phyloP scores from a whole-genome alignment of 2,113 vertebrate genomes.

The Labeo rohita region DNA sequence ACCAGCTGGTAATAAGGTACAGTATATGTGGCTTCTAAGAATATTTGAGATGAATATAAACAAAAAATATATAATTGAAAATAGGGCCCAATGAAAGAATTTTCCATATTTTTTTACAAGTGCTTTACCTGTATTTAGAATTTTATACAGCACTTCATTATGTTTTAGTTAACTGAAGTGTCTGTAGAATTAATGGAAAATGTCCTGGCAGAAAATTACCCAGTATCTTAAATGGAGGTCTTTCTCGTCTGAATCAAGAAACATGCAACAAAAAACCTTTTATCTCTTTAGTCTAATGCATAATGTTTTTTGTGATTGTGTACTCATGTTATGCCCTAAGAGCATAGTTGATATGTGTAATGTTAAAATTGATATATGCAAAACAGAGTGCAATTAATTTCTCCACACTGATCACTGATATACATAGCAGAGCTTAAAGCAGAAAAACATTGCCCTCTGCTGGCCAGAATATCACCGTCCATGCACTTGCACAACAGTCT shows the following conservation, averaged over 20 bases:
- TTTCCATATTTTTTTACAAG: background rate
- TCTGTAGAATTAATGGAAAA: background rate
- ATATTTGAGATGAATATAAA: background rate
- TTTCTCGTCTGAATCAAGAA: background rate
- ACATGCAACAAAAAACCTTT: background rate
- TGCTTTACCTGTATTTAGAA: background rate
- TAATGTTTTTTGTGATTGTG: background rate
- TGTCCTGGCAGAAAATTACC: too few species aligned
- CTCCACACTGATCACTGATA: background rate
- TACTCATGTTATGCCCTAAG: background rate
- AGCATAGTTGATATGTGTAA: background rate
- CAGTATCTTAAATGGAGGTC: too few species aligned
- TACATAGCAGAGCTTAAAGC: background rate
- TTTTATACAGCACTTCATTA: background rate
- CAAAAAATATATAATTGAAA: background rate
- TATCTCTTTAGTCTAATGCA: background rate
- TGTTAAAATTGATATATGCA: background rate
- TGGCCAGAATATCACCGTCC: background rate
- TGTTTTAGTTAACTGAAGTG: background rate
- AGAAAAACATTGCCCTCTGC: conserved; percentile 45
- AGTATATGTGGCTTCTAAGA: background rate
- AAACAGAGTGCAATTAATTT: background rate
- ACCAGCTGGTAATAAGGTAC: conserved; percentile 90
- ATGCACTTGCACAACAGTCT: background rate
- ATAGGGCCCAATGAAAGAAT: background rate